Evolutionary conservation across 2,113 vertebrate species (phyloP).

Genomic region (Platanista minor): DNA sequence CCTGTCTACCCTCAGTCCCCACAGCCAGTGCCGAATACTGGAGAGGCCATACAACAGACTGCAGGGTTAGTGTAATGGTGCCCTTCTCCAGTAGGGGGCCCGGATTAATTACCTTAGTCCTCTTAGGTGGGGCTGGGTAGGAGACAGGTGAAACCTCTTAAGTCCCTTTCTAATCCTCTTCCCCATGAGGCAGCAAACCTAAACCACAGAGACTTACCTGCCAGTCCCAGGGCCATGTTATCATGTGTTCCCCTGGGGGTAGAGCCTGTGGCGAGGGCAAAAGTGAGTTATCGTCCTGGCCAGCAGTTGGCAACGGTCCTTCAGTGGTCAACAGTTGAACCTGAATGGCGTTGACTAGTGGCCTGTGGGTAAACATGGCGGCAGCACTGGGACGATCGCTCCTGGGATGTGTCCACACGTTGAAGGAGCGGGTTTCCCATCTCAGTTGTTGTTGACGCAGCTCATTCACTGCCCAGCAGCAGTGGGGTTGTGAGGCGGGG

Average conservation of each 20-base stretch:
- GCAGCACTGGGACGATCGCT: background rate
- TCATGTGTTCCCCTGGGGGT: background rate
- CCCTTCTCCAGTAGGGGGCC: background rate
- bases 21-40: too few species aligned
- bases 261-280: background rate
- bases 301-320: background rate
- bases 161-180: background rate
- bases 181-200: background rate
- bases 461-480: background rate
- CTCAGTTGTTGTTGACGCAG: background rate
- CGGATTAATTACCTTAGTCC: background rate
- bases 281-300: background rate
- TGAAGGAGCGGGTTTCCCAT: background rate
- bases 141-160: background rate
- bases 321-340: background rate
- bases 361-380: background rate
- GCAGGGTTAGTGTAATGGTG: too few species aligned
- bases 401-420: background rate
- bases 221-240: background rate
- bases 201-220: background rate
- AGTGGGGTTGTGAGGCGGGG: background rate
- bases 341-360: rapidly evolving
- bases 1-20: too few species aligned
- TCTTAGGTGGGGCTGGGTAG: background rate
- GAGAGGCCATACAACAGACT: too few species aligned